A percentile compares a stretch with the other conserved stretches of the same genome.
Conservation (phyloP, 2,888 invertebrate genomes). For the Proisotoma minuta region DNA sequence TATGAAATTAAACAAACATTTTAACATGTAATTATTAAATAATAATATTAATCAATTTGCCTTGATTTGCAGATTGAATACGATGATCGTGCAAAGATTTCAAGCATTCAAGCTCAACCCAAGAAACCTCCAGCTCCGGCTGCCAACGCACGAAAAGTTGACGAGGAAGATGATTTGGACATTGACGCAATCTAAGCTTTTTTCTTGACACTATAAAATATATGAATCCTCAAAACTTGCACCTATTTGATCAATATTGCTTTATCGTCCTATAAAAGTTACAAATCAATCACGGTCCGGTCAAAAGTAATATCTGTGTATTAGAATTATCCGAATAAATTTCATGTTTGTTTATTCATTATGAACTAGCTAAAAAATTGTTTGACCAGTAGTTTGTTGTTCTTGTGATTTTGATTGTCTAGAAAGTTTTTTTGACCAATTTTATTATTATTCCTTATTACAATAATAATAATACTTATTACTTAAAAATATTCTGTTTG, state of each 20-base stretch:
- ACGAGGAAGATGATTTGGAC: slow-evolving; percentile 78
- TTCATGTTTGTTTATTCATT: too few species aligned
- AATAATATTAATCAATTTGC: not conserved
- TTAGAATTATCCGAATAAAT: too few species aligned
- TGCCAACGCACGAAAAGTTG: slow-evolving; percentile 53
- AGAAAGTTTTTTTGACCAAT: too few species aligned
- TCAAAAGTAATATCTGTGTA: not conserved
- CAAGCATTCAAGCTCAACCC: slow-evolving; percentile 65
- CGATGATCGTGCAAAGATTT: slow-evolving; percentile 75
- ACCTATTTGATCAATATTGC: not conserved
- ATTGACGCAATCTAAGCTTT: slow-evolving; percentile 78
- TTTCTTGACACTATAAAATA: not conserved
- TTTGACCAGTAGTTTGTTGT: too few species aligned
- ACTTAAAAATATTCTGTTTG: too few species aligned
- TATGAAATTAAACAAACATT: too few species aligned
- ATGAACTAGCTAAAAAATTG: too few species aligned
- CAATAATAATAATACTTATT: too few species aligned
- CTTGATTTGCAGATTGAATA: slow-evolving; percentile 67
- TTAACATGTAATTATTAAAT: not conserved
- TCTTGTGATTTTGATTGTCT: too few species aligned
- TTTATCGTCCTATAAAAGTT: not conserved
- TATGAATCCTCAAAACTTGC: not conserved
- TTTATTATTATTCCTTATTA: too few species aligned
- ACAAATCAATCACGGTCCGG: not conserved
- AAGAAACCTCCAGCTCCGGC: slow-evolving; percentile 11